Conservation (phyloP, 2,113 vertebrate species). For the Megaceryle maxima region DNA sequence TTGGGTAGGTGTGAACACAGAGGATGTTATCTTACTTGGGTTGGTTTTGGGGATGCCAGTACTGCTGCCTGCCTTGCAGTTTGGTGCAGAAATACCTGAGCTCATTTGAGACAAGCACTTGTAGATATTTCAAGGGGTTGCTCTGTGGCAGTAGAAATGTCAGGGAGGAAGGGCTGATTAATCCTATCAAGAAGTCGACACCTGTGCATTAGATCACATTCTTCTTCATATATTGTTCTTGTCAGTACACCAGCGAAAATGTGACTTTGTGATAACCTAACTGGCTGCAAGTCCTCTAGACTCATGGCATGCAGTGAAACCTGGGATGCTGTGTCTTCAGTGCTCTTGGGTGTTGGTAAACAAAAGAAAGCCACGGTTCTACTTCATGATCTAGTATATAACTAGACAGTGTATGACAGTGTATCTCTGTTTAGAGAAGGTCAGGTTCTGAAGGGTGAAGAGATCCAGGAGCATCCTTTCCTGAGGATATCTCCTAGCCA, state of each 20-base stretch:
- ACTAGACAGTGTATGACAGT: too few relatives aligned
- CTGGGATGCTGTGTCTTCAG: neutral
- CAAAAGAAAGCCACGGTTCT: neutral
- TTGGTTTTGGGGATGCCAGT: neutral
- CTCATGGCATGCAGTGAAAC: neutral
- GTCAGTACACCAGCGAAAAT: neutral
- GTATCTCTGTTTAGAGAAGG: neutral
- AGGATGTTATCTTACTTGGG: neutral
- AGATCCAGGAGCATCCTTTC: neutral
- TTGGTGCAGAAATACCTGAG: neutral
- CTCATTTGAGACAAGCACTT: neutral
- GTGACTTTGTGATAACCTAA: neutral
- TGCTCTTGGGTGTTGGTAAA: neutral
- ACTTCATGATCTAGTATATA: neutral
- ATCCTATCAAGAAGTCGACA: neutral
- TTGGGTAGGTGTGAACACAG: neutral
- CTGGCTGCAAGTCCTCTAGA: neutral
- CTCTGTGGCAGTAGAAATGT: neutral
- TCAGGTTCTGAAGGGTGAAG: neutral
- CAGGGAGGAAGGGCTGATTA: neutral
- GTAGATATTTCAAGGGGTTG: neutral
- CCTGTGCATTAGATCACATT: neutral
- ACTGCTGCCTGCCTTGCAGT: neutral
- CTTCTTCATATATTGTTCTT: neutral
- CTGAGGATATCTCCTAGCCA: neutral